Percentiles rank a stretch among this genome's conserved stretches.
phyloP scores from a whole-genome alignment of 2,797 vertebrate genomes.

The Margarornis squamiger region DNA sequence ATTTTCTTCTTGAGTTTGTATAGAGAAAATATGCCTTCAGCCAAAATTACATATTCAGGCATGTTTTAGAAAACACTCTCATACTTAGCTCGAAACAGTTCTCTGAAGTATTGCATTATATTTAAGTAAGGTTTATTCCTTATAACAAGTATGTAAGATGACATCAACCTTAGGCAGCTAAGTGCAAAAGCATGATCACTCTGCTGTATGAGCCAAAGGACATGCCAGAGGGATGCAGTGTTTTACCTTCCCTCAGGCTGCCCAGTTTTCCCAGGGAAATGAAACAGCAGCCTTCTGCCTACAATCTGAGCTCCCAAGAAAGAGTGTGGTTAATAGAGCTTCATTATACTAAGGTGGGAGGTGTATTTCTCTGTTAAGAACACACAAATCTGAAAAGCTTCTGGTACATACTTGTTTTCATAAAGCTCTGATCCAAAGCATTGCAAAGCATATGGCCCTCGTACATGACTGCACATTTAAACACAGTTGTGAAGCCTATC shows the following conservation, averaged over 20 bases:
- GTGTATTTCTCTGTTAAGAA: background rate
- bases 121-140: background rate
- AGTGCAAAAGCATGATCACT: background rate
- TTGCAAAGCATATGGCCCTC: background rate
- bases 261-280: background rate
- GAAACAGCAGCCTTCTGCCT: background rate
- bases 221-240: background rate
- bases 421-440: background rate
- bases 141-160: background rate
- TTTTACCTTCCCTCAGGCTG: background rate
- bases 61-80: background rate
- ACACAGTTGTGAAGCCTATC: background rate
- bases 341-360: background rate
- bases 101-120: background rate
- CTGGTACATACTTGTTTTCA: background rate
- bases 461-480: background rate
- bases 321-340: background rate
- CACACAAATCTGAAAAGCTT: background rate
- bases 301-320: background rate
- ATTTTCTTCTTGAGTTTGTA: background rate
- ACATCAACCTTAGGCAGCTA: background rate
- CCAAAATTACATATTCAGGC: background rate
- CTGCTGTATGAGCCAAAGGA: background rate
- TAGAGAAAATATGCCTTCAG: background rate
- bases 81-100: background rate